Base-by-base conservation (phyloP, 2,113 vertebrate species). In the Callionymus lyra region DNA sequence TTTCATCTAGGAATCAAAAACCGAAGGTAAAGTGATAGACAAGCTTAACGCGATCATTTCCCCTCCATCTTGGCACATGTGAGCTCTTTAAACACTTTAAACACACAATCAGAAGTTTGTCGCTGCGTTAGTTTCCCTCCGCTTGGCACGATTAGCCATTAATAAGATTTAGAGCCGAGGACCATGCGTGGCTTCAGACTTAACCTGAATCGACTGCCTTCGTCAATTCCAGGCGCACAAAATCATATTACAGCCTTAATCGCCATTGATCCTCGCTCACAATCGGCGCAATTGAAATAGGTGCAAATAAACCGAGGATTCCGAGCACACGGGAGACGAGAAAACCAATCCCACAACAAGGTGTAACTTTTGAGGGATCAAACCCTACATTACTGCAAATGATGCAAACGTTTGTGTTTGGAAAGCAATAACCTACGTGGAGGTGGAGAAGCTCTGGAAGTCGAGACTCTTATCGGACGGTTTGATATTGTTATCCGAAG, bases 191-290 rank as follows among this genome's bases (percentile, higher is more conserved):
- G 63, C 70, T 65, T 75, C 69, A 57, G 57, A 79, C 59, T 56
- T 83, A 82, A 82, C 60, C 59, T 55, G 50, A 61, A 80, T 83
- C 51, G 79, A 83, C 69, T 59, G 57, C 10, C 59, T 75, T 62
- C 68, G 48, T 80, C 77, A 80, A 82, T 82, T 70, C 51, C 47
- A 77, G 63, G 71, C 66, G 58, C 74, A 63, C 46, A 74, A 78
- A 70, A 80, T 84, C 71, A 81, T 84, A 79, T 84, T 80, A 81
- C 57, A 21, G 8, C 18, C 41, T 57, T 81, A 83, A 82, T 79
- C 61, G 47, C 31, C 56, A 84, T 83, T 44, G 81, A 83, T 70
- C 71, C 66, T 57, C 34, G 46, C 51, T 63, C 6, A 12, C n/a
- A 38, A 64, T 68, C 51, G 56, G 52, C 61, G 50, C 44, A 57